Base-by-base conservation (phyloP, 2,113 vertebrate genomes). In the Takifugu bimaculatus region DNA sequence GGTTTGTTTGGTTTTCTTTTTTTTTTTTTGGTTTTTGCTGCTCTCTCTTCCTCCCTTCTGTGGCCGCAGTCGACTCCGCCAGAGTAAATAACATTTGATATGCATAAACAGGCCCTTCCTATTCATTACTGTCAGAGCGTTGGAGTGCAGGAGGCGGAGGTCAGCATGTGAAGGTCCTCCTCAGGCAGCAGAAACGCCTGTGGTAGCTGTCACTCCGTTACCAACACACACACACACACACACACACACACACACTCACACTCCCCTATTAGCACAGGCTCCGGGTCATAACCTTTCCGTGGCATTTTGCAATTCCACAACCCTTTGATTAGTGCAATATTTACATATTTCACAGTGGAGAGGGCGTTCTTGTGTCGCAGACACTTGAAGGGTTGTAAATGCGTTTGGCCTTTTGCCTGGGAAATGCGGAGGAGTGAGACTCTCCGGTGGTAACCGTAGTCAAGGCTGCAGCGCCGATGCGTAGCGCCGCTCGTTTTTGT, bases 291-390 rank as follows among this genome's bases (percentile, higher is more conserved):
- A 93, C 94, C 94, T 95, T 93, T 88, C 83, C 75, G 87, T 92
- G 93, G 93, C 94, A 94, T 94, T 93, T 91, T 93, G 92, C 91
- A 91, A 93, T 94, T 92, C 91, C 92, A 91, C 93, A 94, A 93
- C 85, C 92, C 93, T 93, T 93, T 95, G 93, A 94, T 94, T 93
- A 95, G 92, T 88, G 92, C 92, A 90, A 82, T 93, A 95, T 95
- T 95, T 95, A 94, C 95, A 96, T 93, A 95, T 92, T 91, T 91
- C 91, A 90, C 91, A 80, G 89, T 78, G 81, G 88, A 90, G 93
- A 89, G 86, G 88, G 86, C 72, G 78, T 87, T 88, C 85, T 69
- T 88, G 91, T 91, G 82, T 89, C 85, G 91, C 92, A 91, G 87
- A 93, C 79, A 90, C 93, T 92, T 89, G 90, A 93, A 92, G 92